Conservation (phyloP, 1,140 invertebrate species). For the Bemisia tabaci region DNA sequence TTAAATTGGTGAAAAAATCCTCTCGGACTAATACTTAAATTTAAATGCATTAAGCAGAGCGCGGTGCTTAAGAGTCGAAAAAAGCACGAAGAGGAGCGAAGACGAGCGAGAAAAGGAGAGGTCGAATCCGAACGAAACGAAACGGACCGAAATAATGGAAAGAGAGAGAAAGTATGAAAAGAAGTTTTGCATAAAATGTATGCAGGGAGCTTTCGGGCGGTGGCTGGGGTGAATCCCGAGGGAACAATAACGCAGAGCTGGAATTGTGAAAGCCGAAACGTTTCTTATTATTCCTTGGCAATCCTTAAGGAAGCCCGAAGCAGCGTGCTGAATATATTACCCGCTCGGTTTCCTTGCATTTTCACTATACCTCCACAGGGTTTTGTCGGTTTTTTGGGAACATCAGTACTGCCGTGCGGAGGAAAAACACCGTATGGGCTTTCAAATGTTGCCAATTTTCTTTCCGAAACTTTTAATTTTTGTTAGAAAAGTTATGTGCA, state of each 20-base stretch:
- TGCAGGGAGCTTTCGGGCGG: background rate
- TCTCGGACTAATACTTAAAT: background rate
- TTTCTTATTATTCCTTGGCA: background rate
- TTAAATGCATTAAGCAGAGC: background rate
- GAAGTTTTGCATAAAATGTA: background rate
- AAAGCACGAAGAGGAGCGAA: background rate
- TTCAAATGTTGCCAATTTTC: too few relatives aligned
- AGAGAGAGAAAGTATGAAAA: too few relatives aligned
- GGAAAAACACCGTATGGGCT: too few relatives aligned
- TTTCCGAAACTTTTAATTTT: too few relatives aligned
- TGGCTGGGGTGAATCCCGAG: background rate
- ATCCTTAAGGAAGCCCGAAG: background rate
- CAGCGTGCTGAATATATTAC: background rate
- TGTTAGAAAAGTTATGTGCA: too few relatives aligned
- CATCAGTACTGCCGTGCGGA: too few relatives aligned
- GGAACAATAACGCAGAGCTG: background rate
- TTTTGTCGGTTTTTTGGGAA: too few relatives aligned
- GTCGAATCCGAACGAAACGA: background rate
- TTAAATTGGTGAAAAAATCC: too few relatives aligned
- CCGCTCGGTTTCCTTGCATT: background rate
- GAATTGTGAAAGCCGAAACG: background rate
- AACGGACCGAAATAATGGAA: background rate
- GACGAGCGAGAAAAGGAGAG: too few relatives aligned
- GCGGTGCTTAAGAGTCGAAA: background rate
- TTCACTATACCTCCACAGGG: too few relatives aligned